Evolutionary conservation across 2,113 vertebrate species (phyloP).

Genomic region (Poecilia latipinna): DNA sequence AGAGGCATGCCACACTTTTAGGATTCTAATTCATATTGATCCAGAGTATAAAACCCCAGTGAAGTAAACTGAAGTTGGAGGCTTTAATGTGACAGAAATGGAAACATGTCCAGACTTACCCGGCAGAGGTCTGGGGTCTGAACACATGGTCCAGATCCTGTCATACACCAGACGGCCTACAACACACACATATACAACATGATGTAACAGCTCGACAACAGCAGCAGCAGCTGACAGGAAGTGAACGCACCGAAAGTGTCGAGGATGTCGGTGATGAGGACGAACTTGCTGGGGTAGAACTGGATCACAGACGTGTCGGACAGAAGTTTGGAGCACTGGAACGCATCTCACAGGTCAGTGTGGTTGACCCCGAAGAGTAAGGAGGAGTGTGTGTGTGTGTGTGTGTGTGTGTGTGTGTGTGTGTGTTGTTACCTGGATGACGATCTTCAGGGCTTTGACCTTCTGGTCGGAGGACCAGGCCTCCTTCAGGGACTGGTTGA

Average conservation of each 20-base stretch:
- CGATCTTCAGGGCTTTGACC: slow-evolving; percentile 98
- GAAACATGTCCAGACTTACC: slow-evolving; percentile 70
- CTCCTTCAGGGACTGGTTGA: slow-evolving; percentile 96
- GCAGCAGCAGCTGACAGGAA: neutral
- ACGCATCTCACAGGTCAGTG: slow-evolving; percentile 5
- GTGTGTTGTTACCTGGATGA: slow-evolving; percentile 87
- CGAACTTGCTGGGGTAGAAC: slow-evolving; percentile 99
- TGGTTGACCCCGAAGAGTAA: neutral
- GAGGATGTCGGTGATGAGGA: slow-evolving; percentile 97
- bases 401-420: neutral
- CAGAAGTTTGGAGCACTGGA: slow-evolving; percentile 96
- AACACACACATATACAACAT: slow-evolving; percentile 13
- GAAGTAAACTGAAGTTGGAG: too few species aligned
- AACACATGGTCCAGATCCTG: slow-evolving; percentile 93
- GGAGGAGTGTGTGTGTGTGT: neutral
- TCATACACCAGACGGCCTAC: slow-evolving; percentile 94
- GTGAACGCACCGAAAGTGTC: slow-evolving; percentile 92
- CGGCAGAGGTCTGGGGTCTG: slow-evolving; percentile 80
- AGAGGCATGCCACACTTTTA: too few species aligned
- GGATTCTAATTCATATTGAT: too few species aligned
- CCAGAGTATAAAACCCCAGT: too few species aligned
- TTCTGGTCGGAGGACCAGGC: slow-evolving; percentile 98
- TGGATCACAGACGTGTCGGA: slow-evolving; percentile 96
- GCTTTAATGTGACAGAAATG: too few species aligned
- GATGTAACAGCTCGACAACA: neutral